These are phyloP conservation scores for Tetranychus cinnabarinus DNA, from an alignment of 1,140 invertebrate genomes.

Conservation along the genomic window DNA sequence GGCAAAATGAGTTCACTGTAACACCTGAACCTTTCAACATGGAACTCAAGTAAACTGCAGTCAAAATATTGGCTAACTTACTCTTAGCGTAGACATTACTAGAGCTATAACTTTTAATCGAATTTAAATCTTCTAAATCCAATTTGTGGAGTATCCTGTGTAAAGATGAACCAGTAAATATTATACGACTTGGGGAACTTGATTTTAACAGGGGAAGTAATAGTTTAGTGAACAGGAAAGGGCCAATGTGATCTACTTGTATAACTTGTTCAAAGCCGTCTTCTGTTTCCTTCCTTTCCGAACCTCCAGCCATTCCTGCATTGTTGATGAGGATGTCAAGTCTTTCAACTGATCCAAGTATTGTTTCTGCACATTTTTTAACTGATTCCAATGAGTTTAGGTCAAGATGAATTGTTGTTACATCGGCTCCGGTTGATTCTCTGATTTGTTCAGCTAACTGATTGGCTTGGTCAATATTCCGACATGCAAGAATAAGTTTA, in stretches of 20 bases:
- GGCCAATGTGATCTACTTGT: not conserved
- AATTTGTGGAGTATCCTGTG: not conserved
- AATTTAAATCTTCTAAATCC: constrained; percentile 2
- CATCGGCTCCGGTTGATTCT: constrained; percentile 38
- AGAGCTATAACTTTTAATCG: constrained; percentile 3
- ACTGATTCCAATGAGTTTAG: constrained; percentile 52
- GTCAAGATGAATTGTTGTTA: constrained; percentile 54
- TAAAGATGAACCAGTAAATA: not conserved
- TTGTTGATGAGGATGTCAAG: constrained; percentile 14
- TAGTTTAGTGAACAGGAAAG: constrained; percentile 45
- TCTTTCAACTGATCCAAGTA: constrained; percentile 18
- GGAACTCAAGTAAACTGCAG: constrained; percentile 51
- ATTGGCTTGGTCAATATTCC: constrained; percentile 45
- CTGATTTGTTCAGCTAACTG: constrained; percentile 44
- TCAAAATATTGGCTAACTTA: constrained; percentile 73
- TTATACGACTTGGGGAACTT: not conserved
- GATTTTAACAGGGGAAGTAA: constrained; percentile 32
- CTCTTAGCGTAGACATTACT: constrained; percentile 47
- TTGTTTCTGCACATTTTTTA: constrained; percentile 32
- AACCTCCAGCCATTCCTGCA: not conserved
- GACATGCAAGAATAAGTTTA: constrained; percentile 54
- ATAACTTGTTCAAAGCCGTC: no score
- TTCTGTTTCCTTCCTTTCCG: not conserved
- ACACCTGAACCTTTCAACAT: constrained; percentile 23
- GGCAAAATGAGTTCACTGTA: constrained; percentile 8